Evolutionary conservation across 2,113 vertebrate species (phyloP), one percentile per base, ranked within the genome.

Genomic region (Aptenodytes forsteri): DNA sequence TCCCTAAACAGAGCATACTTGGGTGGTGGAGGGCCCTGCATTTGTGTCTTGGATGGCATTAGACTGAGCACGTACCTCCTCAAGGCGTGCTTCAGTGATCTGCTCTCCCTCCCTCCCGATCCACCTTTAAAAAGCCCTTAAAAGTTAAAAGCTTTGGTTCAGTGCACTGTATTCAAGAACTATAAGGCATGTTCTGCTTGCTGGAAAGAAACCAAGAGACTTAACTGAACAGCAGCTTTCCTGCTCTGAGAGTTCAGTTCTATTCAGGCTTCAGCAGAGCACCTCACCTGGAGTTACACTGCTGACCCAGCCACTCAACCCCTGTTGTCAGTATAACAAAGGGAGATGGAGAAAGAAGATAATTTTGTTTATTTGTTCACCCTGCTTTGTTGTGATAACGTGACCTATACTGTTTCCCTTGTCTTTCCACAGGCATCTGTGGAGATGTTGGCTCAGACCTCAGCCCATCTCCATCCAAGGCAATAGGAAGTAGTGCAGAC

Each of bases 371-470:
- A 56, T 55, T 62, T 50, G 32, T 29, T 85, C 46, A 46, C 38
- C 15, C 19, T 32, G 38, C 13, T 75, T 36, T 69, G 16, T 42
- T 75, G 16, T 2, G 0, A 15, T 30, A 18, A 40, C 1, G 1
- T 36, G 52, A 54, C 18, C 50, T 46, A 7, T 22, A 20, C 46
- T 9, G 34, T 29, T 47, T 36, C 23, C 19, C 20, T 59, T 1
- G 0, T 32, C 52, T 47, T 93, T 50, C 42, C 62, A 42, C 13
- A 62, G 36, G 23, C 30, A 21, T 12, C 19, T 49, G 47, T 15
- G n/a, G 10, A 75, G 61, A n/a, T 5, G 4, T 9, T 40, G 38
- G 59, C 46, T 79, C 79, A 71, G 50, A 25, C 9, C 42, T 83
- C 44, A 66, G 34, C 11, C 47, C 42, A 23, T 11, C 42, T 64